Evolutionary conservation across 2,888 invertebrate species (phyloP), one percentile per base, ranked within the genome.

Genomic region (Aradus depressus): DNA sequence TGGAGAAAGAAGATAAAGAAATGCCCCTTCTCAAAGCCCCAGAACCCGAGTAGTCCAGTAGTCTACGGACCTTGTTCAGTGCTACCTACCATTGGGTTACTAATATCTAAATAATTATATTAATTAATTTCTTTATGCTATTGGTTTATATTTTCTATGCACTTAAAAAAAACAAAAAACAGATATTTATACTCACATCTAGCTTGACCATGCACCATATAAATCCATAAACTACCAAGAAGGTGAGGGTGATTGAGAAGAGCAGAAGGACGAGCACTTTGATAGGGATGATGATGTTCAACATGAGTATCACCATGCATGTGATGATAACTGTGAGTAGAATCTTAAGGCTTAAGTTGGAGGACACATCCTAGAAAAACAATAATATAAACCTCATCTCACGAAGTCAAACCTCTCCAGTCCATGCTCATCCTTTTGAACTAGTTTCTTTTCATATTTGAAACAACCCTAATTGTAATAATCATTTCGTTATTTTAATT

Each of bases 191-290:
- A 42, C 21, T 42, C 21, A 44, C 44, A 32, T 44, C 44, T 6
- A 44, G 12, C n/a, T 34, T 44, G 10, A 14, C 23, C 21, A 45
- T 25, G 18, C 45, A 45, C 45, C 35, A 45, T 19, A 45, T 26
- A 10, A 26, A 22, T 4, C 23, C n/a, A n/a, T 37, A 45, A 32
- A 45, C 45, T 22, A 6, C 10, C 4, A 14, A 3, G 26, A 45
- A 45, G 12, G 45, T 45, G 18, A 45, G 18, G 4, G 18, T 2
- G 23, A 45, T 25, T 3, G 45, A 37, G 6, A 45, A 18, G 19
- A 37, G 4, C 16, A 45, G 10, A 22, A 45, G 37, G 4, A 18
- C 12, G 8, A 45, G 14, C 16, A 45, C 37, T 14, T 37, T 35
- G 0, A 45, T 16, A 12, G 45, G 45, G 18, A 45, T 45, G 14